Evolutionary conservation across 2,113 vertebrate genomes (phyloP).

Genomic region (Sardina pilchardus): DNA sequence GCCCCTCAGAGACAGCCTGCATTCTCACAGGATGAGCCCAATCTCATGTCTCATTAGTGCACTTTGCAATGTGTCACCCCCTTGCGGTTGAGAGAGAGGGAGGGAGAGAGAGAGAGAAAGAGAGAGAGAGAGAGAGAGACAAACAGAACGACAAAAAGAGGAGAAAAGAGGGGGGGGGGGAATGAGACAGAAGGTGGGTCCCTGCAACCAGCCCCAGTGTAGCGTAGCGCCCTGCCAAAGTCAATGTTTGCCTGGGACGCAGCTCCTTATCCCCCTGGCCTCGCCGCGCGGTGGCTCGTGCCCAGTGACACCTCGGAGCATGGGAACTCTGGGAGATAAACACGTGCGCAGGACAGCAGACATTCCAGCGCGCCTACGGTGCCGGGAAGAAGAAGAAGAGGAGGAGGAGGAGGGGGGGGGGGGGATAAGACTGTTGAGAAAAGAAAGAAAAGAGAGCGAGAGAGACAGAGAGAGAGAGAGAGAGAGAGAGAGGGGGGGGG

Average conservation of each 20-base stretch:
- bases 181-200: too few relatives aligned
- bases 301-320: constrained; percentile 23
- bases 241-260: constrained; percentile 24
- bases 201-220: neutral
- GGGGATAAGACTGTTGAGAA: neutral
- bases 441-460: neutral
- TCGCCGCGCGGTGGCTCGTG: neutral
- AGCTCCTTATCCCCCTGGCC: constrained; percentile 3
- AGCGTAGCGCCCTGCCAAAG: neutral
- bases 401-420: neutral
- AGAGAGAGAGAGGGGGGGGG: neutral
- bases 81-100: neutral
- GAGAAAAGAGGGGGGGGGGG: neutral
- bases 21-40: neutral
- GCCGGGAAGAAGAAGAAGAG: neutral
- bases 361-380: neutral
- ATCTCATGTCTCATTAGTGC: neutral
- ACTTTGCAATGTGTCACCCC: neutral
- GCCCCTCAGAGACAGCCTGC: neutral
- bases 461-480: neutral
- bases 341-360: neutral
- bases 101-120: neutral
- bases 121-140: neutral
- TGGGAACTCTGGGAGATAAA: constrained; percentile 19
- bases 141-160: neutral